A percentile compares a stretch with the other conserved stretches of the same genome.
Conservation (phyloP, 2,888 invertebrate species). For the Beris morrisii region DNA sequence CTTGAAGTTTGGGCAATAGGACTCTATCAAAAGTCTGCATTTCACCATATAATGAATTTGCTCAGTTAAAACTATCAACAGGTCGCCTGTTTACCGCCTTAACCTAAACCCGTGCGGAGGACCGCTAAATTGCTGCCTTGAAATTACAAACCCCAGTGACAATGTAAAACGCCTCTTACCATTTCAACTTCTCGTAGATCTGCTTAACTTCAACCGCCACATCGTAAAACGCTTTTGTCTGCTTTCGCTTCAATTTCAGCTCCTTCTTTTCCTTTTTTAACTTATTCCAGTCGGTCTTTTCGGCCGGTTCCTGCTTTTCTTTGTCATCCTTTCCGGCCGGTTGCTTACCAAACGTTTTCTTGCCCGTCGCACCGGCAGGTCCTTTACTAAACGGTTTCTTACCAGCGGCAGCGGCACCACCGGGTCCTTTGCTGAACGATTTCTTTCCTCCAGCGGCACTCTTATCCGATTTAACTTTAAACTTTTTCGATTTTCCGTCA, state of each 20-base stretch:
- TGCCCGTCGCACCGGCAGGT: constrained; percentile 2
- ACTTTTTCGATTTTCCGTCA: constrained; percentile 12
- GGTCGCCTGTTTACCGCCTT: too few species aligned
- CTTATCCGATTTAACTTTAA: constrained; percentile 10
- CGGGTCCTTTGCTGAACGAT: neutral
- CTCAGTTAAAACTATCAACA: too few species aligned
- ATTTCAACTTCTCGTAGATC: constrained; percentile 61
- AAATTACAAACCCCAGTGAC: too few species aligned
- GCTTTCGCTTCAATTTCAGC: constrained; percentile 66
- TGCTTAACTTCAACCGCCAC: constrained; percentile 61
- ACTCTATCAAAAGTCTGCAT: too few species aligned
- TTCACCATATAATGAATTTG: too few species aligned
- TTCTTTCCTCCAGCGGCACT: neutral
- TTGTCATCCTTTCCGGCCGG: neutral
- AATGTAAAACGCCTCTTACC: constrained; percentile 42
- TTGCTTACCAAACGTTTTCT: constrained; percentile 32
- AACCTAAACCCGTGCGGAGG: too few species aligned
- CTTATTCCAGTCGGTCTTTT: constrained; percentile 72
- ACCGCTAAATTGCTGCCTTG: too few species aligned
- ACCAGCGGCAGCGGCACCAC: neutral
- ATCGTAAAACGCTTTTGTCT: constrained; percentile 59
- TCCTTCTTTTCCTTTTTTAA: constrained; percentile 76
- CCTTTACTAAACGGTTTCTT: constrained; percentile 1
- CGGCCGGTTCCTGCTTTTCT: constrained; percentile 42
- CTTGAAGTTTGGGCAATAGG: too few species aligned